Conservation (phyloP, 1,140 invertebrate genomes). For the Caerostris extrusa region DNA sequence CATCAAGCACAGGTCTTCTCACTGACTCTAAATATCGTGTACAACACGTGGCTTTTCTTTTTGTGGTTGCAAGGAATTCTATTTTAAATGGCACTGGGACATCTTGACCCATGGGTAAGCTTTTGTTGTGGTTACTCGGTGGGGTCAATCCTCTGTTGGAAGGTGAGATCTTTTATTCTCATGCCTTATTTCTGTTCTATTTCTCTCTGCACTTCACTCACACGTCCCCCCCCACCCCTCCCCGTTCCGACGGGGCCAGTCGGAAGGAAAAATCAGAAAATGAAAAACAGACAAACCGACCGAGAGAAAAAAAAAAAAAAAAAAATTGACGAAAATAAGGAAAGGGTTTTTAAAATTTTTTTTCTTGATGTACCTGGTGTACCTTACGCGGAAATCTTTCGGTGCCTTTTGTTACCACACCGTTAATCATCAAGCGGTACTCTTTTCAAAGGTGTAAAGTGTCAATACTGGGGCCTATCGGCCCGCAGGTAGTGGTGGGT, state of each 20-base stretch:
- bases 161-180: background rate
- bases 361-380: background rate
- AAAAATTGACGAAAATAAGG: background rate
- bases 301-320: no score
- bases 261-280: background rate
- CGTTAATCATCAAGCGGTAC: slow-evolving; percentile 56
- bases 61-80: background rate
- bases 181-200: background rate
- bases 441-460: slow-evolving; percentile 14
- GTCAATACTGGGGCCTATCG: slow-evolving; percentile 1
- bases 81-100: background rate
- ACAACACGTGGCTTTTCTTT: background rate
- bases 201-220: background rate
- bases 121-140: slow-evolving; percentile 3
- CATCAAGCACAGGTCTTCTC: background rate
- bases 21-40: background rate
- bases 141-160: background rate
- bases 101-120: background rate
- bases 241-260: background rate
- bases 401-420: slow-evolving; percentile 12
- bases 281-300: background rate
- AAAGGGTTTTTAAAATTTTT: slow-evolving; percentile 19
- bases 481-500: background rate
- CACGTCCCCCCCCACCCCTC: background rate
- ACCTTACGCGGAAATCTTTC: slow-evolving; percentile 38